Evolutionary conservation across 2,888 invertebrate species (phyloP).

Genomic region (Heliconius hortense): DNA sequence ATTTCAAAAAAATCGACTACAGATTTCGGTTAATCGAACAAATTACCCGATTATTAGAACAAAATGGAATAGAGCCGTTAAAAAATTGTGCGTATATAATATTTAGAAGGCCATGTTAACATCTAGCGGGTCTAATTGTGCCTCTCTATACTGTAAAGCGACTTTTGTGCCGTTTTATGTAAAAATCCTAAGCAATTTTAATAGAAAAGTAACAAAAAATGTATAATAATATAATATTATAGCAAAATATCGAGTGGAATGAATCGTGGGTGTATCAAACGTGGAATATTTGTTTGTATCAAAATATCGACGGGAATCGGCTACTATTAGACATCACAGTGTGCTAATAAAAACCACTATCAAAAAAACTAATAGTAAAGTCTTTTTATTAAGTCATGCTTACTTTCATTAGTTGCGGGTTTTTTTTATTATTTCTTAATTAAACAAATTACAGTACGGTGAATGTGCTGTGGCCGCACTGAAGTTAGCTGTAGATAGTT

Average conservation of each 20-base stretch:
- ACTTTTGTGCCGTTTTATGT: conserved; percentile 45
- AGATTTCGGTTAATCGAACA: neutral
- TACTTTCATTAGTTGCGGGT: neutral
- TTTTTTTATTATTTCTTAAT: neutral
- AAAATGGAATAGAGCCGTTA: conserved; percentile 27
- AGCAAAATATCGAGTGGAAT: conserved; percentile 78
- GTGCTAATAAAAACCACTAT: conserved; percentile 4
- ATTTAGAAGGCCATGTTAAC: conserved; percentile 45
- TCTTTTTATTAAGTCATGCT: conserved; percentile 11
- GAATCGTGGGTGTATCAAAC: conserved; percentile 70
- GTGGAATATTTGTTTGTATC: conserved; percentile 41
- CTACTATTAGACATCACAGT: conserved; percentile 36
- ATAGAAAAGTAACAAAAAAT: conserved; percentile 58
- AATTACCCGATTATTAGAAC: conserved; percentile 1
- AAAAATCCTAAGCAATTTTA: conserved; percentile 60
- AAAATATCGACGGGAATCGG: conserved; percentile 36
- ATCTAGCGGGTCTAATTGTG: conserved; percentile 46
- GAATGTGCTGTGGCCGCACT: neutral
- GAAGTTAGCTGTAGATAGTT: neutral
- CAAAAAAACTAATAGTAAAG: neutral
- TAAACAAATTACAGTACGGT: neutral
- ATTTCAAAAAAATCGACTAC: neutral
- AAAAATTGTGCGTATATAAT: conserved; percentile 52
- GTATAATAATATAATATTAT: conserved; percentile 56
- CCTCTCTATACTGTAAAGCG: conserved; percentile 42